Base-by-base conservation (phyloP, 2,888 invertebrate genomes). In the Drosophila pegasa region DNA sequence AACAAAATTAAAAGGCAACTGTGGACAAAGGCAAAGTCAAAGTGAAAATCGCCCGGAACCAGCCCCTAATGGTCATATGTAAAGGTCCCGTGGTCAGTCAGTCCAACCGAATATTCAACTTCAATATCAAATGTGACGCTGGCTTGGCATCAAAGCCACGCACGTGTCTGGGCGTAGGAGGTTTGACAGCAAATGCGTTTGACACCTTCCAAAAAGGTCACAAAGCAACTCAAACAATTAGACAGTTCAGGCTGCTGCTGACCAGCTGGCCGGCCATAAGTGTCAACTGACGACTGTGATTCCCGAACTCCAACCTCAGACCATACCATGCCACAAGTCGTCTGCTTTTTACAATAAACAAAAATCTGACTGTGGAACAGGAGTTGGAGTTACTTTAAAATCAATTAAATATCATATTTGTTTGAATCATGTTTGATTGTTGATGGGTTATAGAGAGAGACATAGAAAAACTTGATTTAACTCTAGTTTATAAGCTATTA, bases 1-100 rank as follows among this genome's bases (percentile, higher is more conserved):
- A 86, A 65, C 55, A 68, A 87, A 84, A 84, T 84, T 81, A 84
- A 87, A 83, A 81, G 72, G 81, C 85, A 79, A 84, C 75, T 87
- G 83, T 81, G 81, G 87, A 87, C 83, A 84, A 75, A 81, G 79
- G 64, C 60, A 33, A 69, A 58, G 52, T 37, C 61, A 48, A 48
- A 48, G 47, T 20, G 14, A 58, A 65, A 66, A 33, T 61, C 56
- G 58, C 40, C 41, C 45, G 12, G 40, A 61, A 67, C 56, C 70
- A 66, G 63, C 64, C 72, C 83, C 62, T 63, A 65, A 65, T 61
- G 60, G 72, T 70, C 80, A 75, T 62, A 47, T 71, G 74, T 63
- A 57, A 66, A 66, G 66, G 58, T 58, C 55, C 51, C 47, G 69
- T 78, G 78, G 78, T 77, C 77, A 75, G 78, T 69, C 78, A 72